Evolutionary conservation across 2,888 invertebrate species (phyloP), one percentile per base, ranked within the genome.

Genomic region (Erpobdella octoculata): DNA sequence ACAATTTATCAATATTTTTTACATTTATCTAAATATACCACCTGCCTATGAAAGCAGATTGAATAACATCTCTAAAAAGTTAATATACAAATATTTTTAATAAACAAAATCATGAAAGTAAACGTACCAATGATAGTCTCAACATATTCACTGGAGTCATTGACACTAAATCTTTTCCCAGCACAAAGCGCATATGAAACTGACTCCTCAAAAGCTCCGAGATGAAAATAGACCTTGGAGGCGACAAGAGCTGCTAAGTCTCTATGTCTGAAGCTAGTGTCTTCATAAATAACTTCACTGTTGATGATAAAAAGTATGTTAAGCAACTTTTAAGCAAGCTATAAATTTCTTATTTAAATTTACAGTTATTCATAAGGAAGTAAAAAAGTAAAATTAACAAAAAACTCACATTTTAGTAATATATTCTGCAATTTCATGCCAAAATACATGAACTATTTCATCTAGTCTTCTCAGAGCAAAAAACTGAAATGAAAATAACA

Each of bases 361-460:
- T n/a, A n/a, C n/a, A n/a, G n/a, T n/a, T n/a, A n/a, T n/a, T n/a
- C n/a, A n/a, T n/a, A n/a, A n/a, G n/a, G n/a, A n/a, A n/a, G n/a
- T n/a, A n/a, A n/a, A n/a, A n/a, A n/a, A n/a, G n/a, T n/a, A n/a
- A n/a, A n/a, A n/a, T n/a, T n/a, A n/a, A n/a, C n/a, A 18, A 62
- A 28, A 37, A 9, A 70, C 71, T 84, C 85, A 89, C 89, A 97
- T 95, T 85, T 94, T 96, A 80, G 92, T 92, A 78, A 97, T 93
- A 18, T 94, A 92, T 84, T 97, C 96, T 0, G 95, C 94, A 78
- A 97, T 96, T 86, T 97, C 96, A 9, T 96, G 93, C 96, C 96
- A 97, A 85, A 97, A 97, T 82, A 93, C 92, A 83, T 96, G 93
- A 0, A 96, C 95, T 79, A 97, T 92, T 80, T 88, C 88, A 84